Base-by-base conservation (phyloP, 2,797 vertebrate genomes). In the Limnodromus scolopaceus region DNA sequence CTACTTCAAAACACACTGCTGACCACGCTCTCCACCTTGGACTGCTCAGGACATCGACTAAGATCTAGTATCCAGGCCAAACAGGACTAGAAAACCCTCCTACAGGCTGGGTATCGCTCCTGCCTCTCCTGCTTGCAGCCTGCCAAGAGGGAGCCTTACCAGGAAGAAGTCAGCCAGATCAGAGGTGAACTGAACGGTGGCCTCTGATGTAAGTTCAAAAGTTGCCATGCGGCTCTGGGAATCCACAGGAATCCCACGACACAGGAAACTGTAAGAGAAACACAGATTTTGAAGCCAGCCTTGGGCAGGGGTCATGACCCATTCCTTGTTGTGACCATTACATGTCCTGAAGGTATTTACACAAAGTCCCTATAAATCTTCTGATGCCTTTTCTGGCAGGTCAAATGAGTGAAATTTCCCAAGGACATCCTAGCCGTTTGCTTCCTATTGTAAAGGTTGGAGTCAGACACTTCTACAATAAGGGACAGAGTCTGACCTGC, bases 151-250 rank as follows among this genome's bases (percentile, higher is more conserved):
- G 11, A 93, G 54, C 23, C 98, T 99, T 95, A 99, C 99, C 98
- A 99, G 97, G 96, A 99, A 99, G 97, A 99, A 99, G 91, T 87
- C 98, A 16, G 99, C 98, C 11, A 96, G 98, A 91, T 99, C 98
- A 2, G 98, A 98, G 4, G 94, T 96, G 74, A 99, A 97, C 89
- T 98, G 99, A 95, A 99, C 16, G 53, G 98, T 99, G 19, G 98
- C 96, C 79, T 99, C 98, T 0, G 97, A 95, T 39, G 97, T 97
- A 27, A 99, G 97, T 18, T 98, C 98, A 97, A 99, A 99, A 80
- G 97, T 27, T 0, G 98, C 98, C 88, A 99, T 97, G 39, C 98
- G 98, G 85, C 97, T 98, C 96, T 97, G 98, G 5, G 98, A 71
- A 43, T 99, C 99, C 8, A 99, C 88, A 69, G 98, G 98, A 5